Conservation (phyloP, 2,113 vertebrate genomes). For the Tylochromis polylepis region DNA sequence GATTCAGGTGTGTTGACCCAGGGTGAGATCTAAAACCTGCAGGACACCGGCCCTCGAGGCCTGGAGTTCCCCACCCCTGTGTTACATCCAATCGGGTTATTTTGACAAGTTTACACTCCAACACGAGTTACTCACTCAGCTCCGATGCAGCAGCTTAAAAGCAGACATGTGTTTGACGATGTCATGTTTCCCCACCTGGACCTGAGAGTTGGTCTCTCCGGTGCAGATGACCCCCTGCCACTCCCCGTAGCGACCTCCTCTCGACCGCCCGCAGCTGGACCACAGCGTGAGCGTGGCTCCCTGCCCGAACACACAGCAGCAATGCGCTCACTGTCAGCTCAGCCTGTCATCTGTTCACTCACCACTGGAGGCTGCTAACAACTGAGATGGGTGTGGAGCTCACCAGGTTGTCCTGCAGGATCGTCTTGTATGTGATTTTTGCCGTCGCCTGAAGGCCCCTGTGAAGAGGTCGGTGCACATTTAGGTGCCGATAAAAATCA, state of each 20-base stretch:
- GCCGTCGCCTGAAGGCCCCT: conserved; percentile 86
- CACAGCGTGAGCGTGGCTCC: conserved; percentile 92
- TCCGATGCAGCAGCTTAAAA: not conserved
- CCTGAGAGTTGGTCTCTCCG: conserved; percentile 87
- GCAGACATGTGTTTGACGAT: not conserved
- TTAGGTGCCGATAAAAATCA: not conserved
- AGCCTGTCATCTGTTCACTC: conserved; percentile 22
- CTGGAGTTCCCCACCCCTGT: too few relatives aligned
- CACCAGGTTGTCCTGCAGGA: conserved; percentile 86
- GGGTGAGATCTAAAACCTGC: too few relatives aligned
- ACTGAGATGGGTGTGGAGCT: not conserved
- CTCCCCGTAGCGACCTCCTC: conserved; percentile 85
- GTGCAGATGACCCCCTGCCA: conserved; percentile 96
- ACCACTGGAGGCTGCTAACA: conserved; percentile 15
- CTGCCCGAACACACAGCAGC: conserved; percentile 62
- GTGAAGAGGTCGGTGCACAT: not conserved
- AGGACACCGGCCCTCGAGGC: too few relatives aligned
- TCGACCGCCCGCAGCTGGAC: conserved; percentile 91
- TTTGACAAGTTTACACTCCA: not conserved
- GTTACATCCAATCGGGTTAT: not conserved
- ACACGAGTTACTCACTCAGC: not conserved
- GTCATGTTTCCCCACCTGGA: conserved; percentile 76
- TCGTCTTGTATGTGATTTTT: conserved; percentile 84
- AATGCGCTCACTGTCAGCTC: conserved; percentile 15
- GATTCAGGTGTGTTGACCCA: too few relatives aligned